Evolutionary conservation across 2,797 vertebrate species (phyloP).

Genomic region (Tenualosa thibaudeaui): DNA sequence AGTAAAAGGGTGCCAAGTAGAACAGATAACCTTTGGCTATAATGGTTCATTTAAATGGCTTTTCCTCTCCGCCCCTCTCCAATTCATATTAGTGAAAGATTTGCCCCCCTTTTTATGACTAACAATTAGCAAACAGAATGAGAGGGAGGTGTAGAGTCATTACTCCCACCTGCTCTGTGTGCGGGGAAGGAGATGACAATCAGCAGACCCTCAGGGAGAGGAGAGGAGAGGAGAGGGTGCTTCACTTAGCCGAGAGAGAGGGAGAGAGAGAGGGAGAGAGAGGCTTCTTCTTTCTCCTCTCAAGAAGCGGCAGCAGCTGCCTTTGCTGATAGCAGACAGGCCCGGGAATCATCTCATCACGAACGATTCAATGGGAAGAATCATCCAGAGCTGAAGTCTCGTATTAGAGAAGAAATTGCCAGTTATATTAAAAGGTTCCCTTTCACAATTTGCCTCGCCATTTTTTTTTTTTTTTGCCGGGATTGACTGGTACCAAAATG

Average conservation of each 20-base stretch:
- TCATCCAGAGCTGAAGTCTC: not conserved
- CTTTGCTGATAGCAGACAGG: not conserved
- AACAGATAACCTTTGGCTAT: conserved; percentile 17
- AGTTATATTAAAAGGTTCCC: not conserved
- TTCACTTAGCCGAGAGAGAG: conserved; percentile 21
- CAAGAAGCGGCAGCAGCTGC: not conserved
- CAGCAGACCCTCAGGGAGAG: conserved; percentile 38
- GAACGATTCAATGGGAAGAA: not conserved
- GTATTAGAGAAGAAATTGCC: conserved; percentile 2
- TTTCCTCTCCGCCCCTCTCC: conserved; percentile 39
- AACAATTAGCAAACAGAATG: conserved; percentile 50
- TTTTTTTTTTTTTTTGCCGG: not conserved
- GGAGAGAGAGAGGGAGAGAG: not conserved
- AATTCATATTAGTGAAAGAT: conserved; percentile 47
- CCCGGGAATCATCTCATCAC: not conserved
- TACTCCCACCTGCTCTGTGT: conserved; percentile 43
- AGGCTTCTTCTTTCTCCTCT: not conserved
- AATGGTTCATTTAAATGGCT: conserved; percentile 41
- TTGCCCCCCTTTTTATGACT: conserved; percentile 45
- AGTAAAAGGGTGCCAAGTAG: not conserved
- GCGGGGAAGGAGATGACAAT: conserved; percentile 40
- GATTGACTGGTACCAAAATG: not conserved
- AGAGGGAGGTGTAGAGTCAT: conserved; percentile 38
- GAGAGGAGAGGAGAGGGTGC: conserved; percentile 22
- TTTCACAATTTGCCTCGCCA: not conserved